Percentiles rank a stretch among this genome's conserved stretches.
These are phyloP conservation scores for Xiphorhynchus erythropygius DNA, from an alignment of 2,797 vertebrate species.

Conservation along the genomic window DNA sequence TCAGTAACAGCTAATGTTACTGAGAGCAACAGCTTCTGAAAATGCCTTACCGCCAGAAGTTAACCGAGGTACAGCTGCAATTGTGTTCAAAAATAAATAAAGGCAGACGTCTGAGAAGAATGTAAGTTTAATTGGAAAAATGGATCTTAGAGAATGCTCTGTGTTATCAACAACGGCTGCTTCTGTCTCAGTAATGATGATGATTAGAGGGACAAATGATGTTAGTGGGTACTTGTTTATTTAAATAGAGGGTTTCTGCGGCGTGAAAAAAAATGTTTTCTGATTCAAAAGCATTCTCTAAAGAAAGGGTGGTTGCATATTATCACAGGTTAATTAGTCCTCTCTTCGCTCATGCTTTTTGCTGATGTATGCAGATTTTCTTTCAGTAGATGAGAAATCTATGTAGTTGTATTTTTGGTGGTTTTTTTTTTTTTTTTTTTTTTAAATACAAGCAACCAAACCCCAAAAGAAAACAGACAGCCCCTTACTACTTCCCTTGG, in stretches of 20 bases:
- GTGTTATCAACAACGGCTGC: background rate
- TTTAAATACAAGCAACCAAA: background rate
- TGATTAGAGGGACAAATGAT: background rate
- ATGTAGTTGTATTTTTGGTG: background rate
- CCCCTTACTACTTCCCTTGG: background rate
- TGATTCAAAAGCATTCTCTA: background rate
- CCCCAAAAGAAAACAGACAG: background rate
- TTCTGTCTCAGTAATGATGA: background rate
- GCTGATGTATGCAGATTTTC: background rate
- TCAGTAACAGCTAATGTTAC: background rate
- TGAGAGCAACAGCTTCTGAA: background rate
- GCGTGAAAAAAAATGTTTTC: background rate
- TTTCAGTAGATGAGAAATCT: background rate
- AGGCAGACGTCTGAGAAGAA: background rate
- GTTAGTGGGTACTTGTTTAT: background rate
- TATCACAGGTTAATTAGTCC: background rate
- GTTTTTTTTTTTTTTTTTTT: too few species aligned
- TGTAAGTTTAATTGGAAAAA: background rate
- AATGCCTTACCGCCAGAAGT: background rate
- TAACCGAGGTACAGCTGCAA: background rate
- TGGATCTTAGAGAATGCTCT: background rate
- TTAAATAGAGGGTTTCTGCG: background rate
- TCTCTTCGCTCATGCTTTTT: background rate
- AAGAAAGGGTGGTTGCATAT: background rate
- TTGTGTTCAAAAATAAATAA: slow-evolving; percentile 12